Conservation (phyloP, 1,140 invertebrate species). For the Rhynchophorus ferrugineus region DNA sequence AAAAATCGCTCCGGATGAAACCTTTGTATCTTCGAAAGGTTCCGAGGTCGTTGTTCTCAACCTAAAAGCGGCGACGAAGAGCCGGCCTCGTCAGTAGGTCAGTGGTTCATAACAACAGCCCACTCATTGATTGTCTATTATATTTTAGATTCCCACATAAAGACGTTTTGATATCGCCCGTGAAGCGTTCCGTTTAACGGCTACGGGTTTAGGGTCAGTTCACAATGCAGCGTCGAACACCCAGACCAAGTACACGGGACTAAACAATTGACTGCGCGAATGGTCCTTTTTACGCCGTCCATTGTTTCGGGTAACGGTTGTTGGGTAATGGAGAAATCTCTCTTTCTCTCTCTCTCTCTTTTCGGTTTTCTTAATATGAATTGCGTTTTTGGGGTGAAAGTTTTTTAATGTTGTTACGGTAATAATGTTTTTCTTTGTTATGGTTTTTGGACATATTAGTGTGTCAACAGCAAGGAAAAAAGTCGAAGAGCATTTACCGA, state of each 20-base stretch:
- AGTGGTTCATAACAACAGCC: conserved; percentile 27
- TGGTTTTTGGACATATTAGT: no score
- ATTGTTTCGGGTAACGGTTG: neutral
- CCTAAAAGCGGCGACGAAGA: conserved; percentile 2
- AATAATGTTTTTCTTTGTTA: no score
- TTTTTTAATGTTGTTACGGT: no score
- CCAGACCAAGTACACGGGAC: no score
- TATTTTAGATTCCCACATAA: conserved; percentile 19
- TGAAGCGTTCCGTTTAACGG: neutral
- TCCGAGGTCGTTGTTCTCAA: conserved; percentile 3
- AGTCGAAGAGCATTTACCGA: no score
- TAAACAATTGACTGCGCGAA: neutral
- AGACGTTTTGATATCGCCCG: neutral
- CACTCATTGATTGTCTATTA: conserved; percentile 27
- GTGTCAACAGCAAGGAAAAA: no score
- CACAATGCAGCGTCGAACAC: neutral
- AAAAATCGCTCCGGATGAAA: no score
- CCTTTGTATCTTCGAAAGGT: no score
- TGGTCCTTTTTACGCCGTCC: no score
- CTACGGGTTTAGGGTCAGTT: neutral
- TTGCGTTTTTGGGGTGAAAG: neutral
- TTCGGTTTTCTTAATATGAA: neutral
- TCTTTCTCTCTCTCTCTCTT: no score
- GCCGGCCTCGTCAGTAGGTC: conserved; percentile 32
- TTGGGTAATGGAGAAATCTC: neutral